Base-by-base conservation (phyloP, 2,113 vertebrate species). In the Cyphomyrus discorhynchus region DNA sequence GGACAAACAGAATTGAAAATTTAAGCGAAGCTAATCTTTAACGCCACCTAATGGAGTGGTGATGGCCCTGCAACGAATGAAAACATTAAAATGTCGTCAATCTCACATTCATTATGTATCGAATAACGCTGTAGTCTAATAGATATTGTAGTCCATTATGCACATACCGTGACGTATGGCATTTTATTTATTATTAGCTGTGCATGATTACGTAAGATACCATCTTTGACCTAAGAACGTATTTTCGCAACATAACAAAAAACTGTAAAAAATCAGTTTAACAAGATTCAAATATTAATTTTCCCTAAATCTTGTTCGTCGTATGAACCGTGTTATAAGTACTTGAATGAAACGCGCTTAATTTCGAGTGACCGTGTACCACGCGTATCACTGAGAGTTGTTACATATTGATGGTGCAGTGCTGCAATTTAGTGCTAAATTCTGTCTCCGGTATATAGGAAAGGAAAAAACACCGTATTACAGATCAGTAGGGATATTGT, bases 21-120 rank as follows among this genome's bases (percentile, higher is more conserved):
- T 35, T 53, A 9, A 46, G 49, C 27, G 3, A 42, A 88, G 39
- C 15, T 1, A n/a, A 85, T 66, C 53, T 62, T 21, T 45, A 70
- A 7, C 90, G 92, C 91, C 94, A 92, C 45, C 95, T 90, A 19
- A 84, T 87, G 94, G 92, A 84, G 39, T 45, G 0, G 77, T 0
- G 5, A 27, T 15, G 24, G 58, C 15, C 91, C 6, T 88, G 21
- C 90, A 92, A 0, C 1, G 42, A 62, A 47, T 62, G n/a, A 47
- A 82, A 49, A 24, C 62, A 84, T 84, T 84, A 84, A 82, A 84
- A 84, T 84, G 82, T 84, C 82, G 82, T 21, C 82, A 47, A 47
- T n/a, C 82, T 47, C 39, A n/a, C 82, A 47, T 21, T 84, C 39
- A 11, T 47, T 84, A 47, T 84, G 21, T 46, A 84, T 47, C 45